Conservation (phyloP, 2,888 invertebrate species). For the Vannuccia rotundouncinata region DNA sequence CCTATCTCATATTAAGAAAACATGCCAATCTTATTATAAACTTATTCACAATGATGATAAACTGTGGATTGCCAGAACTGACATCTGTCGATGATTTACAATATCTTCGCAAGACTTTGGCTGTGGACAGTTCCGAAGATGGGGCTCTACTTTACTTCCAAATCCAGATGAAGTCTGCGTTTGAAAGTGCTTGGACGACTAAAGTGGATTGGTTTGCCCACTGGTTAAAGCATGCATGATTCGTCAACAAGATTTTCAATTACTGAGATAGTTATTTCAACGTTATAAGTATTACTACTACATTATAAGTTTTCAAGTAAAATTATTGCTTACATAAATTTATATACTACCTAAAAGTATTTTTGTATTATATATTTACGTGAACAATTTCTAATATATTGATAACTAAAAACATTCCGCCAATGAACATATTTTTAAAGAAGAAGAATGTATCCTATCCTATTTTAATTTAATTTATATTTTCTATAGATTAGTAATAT, state of each 20-base stretch:
- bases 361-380: too few species aligned
- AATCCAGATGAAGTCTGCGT: constrained; percentile 60
- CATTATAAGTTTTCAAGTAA: too few species aligned
- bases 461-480: too few species aligned
- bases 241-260: not conserved
- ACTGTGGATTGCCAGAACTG: constrained; percentile 62
- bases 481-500: too few species aligned
- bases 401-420: too few species aligned
- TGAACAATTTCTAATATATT: too few species aligned
- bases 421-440: too few species aligned
- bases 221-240: constrained; percentile 50
- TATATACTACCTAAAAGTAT: too few species aligned
- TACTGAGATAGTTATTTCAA: too few species aligned
- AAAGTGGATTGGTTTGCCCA: constrained; percentile 65
- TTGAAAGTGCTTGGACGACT: constrained; percentile 62
- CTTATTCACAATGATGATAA: constrained; percentile 62
- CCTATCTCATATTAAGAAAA: constrained; percentile 60
- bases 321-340: too few species aligned
- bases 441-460: too few species aligned
- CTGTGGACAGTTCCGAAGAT: constrained; percentile 57
- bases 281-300: too few species aligned
- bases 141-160: constrained; percentile 61
- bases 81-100: constrained; percentile 61
- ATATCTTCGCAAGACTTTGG: constrained; percentile 60
- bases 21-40: constrained; percentile 62